Evolutionary conservation across 2,797 vertebrate species (phyloP), one percentile per base, ranked within the genome.

Genomic region (Premnoplex brunnescens): DNA sequence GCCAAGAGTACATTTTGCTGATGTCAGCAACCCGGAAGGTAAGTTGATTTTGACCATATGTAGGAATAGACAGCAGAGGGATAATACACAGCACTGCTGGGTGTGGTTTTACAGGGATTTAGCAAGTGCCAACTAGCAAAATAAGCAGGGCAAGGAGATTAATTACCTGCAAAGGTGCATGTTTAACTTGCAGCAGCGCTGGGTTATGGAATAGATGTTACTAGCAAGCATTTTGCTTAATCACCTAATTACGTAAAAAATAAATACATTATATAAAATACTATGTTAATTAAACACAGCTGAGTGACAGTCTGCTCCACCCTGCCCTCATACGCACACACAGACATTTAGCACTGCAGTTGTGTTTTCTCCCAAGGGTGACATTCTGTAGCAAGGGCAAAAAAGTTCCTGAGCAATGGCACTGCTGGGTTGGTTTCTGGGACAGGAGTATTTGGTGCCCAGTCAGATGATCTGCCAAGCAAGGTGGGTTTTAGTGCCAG

Each of bases 21-120:
- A 97, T 97, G 97, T 98, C 98, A 98, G 97, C 97, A 97, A 97
- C 97, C 96, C 86, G 89, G 98, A 98, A 97, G 97, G 97, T 97
- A 94, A 97, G 96, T 95, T 97, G 96, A 97, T 97, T 98, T 97
- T 98, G 97, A 98, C 98, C 98, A 98, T 98, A 98, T 97, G 97
- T 98, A 98, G 98, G 89, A 97, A 97, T 93, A 97, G 96, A 96
- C 95, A 97, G 96, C 91, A 94, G 85, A 97, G 96, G 97, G 97
- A 97, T 96, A 97, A 95, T 94, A 96, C 97, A 95, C 94, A 97
- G 93, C 97, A 96, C 95, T 96, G 94, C 91, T 96, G 97, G 98
- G 98, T 97, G 98, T 97, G 97, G 97, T 97, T 97, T 96, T 97
- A 90, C 95, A 93, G 95, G 96, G 97, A 97, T 96, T 97, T 97